Evolutionary conservation across 2,888 invertebrate genomes (phyloP).

Genomic region (Ligdia adustata): DNA sequence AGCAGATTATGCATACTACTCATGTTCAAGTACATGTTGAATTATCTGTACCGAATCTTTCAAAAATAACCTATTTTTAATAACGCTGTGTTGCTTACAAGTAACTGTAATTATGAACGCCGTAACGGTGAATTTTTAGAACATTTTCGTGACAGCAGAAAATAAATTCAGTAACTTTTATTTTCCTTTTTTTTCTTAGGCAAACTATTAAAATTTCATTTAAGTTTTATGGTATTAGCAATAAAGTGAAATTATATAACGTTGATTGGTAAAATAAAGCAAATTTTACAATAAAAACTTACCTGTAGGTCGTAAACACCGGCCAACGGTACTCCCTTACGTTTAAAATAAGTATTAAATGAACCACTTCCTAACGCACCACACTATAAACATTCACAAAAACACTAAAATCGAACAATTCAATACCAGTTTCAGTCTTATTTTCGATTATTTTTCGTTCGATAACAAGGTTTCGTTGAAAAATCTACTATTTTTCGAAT

Average conservation of each 20-base stretch:
- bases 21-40: too few species aligned
- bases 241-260: conserved; percentile 6
- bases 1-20: too few species aligned
- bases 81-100: conserved; percentile 1
- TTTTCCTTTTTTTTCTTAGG: too few species aligned
- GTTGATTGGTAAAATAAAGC: conserved; percentile 19
- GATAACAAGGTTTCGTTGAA: conserved; percentile 33
- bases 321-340: conserved; percentile 70
- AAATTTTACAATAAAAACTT: conserved; percentile 48
- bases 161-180: too few species aligned
- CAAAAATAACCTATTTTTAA: not conserved
- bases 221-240: not conserved
- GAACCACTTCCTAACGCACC: conserved; percentile 40
- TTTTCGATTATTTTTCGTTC: conserved; percentile 64
- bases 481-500: conserved; percentile 35
- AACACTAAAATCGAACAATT: conserved; percentile 40
- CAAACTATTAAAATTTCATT: not conserved
- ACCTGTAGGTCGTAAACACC: conserved; percentile 67
- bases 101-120: not conserved
- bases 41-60: too few species aligned
- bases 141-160: too few species aligned
- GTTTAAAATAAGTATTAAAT: conserved; percentile 46
- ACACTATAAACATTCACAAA: conserved; percentile 28
- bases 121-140: conserved; percentile 5
- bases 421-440: conserved; percentile 48